Evolutionary conservation across 2,113 vertebrate genomes (phyloP), one percentile per base, ranked within the genome.

Genomic region (Lates calcarifer): DNA sequence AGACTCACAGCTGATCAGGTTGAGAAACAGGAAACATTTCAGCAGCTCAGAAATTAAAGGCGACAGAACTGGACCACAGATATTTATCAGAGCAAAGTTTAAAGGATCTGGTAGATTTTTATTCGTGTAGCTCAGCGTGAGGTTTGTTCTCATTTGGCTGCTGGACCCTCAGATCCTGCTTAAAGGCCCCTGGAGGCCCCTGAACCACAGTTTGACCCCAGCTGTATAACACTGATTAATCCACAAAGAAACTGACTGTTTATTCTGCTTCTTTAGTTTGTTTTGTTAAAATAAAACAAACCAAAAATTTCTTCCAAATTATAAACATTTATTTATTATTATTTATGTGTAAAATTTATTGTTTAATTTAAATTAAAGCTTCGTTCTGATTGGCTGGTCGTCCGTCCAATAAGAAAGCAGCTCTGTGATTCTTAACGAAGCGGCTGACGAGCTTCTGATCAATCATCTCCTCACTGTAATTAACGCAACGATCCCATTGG

Each of bases 401-500:
- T 4, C 6, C 2, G 22, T 28, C 69, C 81, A 81, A 74, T 84
- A 39, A 63, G 47, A 56, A 39, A 26, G 26, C 76, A 15, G 33
- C n/a, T 65, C 62, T 53, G 55, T 79, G 78, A 82, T 10, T 8
- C 63, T 22, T 53, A 53, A 82, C 3, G 18, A 77, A 35, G 61
- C 18, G 0, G 24, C 39, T 31, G n/a, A 82, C 13, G 28, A 82
- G 60, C 51, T 24, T 31, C 29, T 69, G 71, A 77, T 88, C 73
- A 71, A 56, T 84, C 58, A 74, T 22, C 29, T 64, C 65, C 14
- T 74, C 7, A 2, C 82, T 77, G 78, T 92, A 88, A 93, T 93
- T 92, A 90, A 79, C 62, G 41, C 79, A 33, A 79, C 18, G 0
- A 62, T 75, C 60, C 60, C 43, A 89, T 92, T 89, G 87, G 72